Conservation (phyloP, 2,797 vertebrate genomes). For the Rhinatrema bivittatum region DNA sequence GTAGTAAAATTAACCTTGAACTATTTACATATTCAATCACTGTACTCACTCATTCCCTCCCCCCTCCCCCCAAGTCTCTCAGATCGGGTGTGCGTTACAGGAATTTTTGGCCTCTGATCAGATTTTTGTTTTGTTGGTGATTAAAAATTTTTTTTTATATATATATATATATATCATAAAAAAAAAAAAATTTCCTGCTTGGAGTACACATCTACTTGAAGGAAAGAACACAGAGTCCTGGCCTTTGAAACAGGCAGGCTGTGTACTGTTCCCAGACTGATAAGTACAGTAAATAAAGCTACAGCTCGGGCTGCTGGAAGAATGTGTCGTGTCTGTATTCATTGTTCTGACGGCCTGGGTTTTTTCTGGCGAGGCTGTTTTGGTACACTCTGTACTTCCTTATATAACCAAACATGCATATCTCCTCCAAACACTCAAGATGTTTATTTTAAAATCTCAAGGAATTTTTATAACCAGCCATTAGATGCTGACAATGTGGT, state of each 20-base stretch:
- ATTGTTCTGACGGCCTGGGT: conserved; percentile 85
- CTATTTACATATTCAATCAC: conserved; percentile 29
- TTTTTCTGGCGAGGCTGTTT: conserved; percentile 83
- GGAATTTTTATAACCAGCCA: conserved; percentile 41
- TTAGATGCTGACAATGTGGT: too few species aligned
- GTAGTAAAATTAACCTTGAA: conserved; percentile 42
- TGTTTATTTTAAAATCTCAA: conserved; percentile 65
- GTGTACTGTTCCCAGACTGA: conserved; percentile 82
- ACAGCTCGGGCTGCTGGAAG: conserved; percentile 77
- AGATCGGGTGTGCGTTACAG: conserved; percentile 25
- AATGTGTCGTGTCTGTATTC: conserved; percentile 79
- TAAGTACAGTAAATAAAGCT: conserved; percentile 98
- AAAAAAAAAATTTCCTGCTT: conserved; percentile 47
- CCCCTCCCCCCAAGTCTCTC: not conserved
- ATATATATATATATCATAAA: too few species aligned
- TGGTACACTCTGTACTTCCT: conserved; percentile 83
- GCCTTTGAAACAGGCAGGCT: conserved; percentile 86
- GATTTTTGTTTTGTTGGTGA: conserved; percentile 61
- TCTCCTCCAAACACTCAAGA: conserved; percentile 49
- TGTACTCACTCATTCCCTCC: not conserved
- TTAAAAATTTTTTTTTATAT: too few species aligned
- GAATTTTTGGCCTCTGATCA: conserved; percentile 27
- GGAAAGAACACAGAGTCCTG: conserved; percentile 83
- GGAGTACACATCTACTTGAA: conserved; percentile 69
- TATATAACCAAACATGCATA: conserved; percentile 72